Percentiles rank a stretch among this genome's conserved stretches.
Conservation (phyloP, 2,797 vertebrate species). For the Thaleichthys pacificus region DNA sequence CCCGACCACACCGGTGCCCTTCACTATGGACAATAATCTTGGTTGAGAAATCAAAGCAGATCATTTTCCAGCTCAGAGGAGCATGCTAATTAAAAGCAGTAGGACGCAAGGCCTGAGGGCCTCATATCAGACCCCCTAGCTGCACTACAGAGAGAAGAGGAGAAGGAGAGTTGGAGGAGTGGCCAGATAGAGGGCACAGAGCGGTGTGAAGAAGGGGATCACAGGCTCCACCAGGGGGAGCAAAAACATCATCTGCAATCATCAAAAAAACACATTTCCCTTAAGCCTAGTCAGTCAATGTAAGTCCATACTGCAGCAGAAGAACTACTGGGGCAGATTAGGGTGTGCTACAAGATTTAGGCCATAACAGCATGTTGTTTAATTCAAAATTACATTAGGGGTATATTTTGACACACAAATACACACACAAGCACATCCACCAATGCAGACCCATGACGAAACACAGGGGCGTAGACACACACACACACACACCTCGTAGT, state of each 20-base stretch:
- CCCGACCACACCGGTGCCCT: constrained; percentile 17
- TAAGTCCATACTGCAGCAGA: constrained; percentile 5
- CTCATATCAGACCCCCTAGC: constrained; percentile 17
- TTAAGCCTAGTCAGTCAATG: not conserved
- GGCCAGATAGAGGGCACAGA: constrained; percentile 55
- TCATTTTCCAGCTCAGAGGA: constrained; percentile 61
- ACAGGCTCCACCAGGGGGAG: constrained; percentile 47
- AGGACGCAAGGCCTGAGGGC: constrained; percentile 50
- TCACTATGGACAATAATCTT: constrained; percentile 44
- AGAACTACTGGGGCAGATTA: constrained; percentile 55
- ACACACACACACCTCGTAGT: constrained; percentile 85
- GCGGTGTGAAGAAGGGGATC: constrained; percentile 31
- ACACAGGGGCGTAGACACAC: too few species aligned
- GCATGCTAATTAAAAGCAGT: constrained; percentile 61
- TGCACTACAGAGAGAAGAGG: constrained; percentile 38
- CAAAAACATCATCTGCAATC: constrained; percentile 26
- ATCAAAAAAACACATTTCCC: not conserved
- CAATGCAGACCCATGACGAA: too few species aligned
- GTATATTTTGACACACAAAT: not conserved
- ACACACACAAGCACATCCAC: constrained; percentile 1
- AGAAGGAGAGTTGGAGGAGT: constrained; percentile 10
- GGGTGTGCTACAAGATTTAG: constrained; percentile 37
- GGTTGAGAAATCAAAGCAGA: constrained; percentile 53
- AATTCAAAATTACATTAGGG: not conserved
- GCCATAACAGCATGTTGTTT: constrained; percentile 28